These are phyloP conservation scores for Platysternon megacephalum DNA, from an alignment of 2,113 vertebrate species.

Conservation along the genomic window DNA sequence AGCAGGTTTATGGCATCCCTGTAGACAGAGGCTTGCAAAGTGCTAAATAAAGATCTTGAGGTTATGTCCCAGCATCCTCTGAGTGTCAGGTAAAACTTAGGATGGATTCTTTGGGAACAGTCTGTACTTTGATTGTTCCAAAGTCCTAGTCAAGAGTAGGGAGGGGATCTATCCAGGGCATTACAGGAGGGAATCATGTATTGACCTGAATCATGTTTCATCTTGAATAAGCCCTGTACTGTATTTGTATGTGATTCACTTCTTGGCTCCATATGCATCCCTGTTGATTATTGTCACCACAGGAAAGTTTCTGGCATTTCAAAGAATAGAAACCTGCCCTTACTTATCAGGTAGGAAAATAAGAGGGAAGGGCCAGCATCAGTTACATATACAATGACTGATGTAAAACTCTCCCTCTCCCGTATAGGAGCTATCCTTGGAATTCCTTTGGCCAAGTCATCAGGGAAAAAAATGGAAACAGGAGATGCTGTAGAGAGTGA, in stretches of 20 bases:
- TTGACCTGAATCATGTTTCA: not conserved
- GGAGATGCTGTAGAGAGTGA: not conserved
- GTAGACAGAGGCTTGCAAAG: not conserved
- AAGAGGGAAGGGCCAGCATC: not conserved
- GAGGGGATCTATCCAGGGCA: accelerated
- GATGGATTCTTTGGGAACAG: not conserved
- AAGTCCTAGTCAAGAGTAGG: not conserved
- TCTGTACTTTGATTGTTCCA: not conserved
- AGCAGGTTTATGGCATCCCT: not conserved
- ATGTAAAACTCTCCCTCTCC: not conserved
- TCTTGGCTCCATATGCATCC: slow-evolving; percentile 19
- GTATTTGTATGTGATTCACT: not conserved
- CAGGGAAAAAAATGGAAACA: not conserved
- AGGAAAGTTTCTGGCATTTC: slow-evolving; percentile 5
- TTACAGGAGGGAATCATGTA: accelerated
- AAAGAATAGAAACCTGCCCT: not conserved
- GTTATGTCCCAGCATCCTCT: not conserved
- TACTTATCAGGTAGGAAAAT: not conserved
- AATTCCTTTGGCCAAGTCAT: not conserved
- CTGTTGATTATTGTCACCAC: slow-evolving; percentile 13
- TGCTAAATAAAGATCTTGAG: not conserved
- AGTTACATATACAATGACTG: not conserved
- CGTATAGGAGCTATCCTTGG: not conserved
- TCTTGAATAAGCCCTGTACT: not conserved
- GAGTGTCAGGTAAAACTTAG: not conserved